phyloP scores from a whole-genome alignment of 1,140 invertebrate species.

The Nomia melanderi region DNA sequence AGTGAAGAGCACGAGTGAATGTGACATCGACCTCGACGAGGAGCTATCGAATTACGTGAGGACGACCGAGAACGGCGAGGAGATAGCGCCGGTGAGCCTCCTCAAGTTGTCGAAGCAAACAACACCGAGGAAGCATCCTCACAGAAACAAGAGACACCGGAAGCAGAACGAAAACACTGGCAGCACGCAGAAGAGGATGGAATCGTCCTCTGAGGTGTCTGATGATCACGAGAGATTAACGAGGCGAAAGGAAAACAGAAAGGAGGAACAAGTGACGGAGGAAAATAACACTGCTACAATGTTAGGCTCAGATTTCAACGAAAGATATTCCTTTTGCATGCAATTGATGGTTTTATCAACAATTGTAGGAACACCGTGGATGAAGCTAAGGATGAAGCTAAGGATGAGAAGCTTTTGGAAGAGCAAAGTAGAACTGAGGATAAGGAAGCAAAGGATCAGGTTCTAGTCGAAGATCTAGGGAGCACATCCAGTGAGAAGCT shows the following conservation, averaged over 20 bases:
- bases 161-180: neutral
- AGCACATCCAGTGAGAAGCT: neutral
- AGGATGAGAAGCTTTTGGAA: neutral
- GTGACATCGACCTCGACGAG: conserved; percentile 39
- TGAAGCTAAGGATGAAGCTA: neutral
- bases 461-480: neutral
- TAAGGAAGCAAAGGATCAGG: neutral
- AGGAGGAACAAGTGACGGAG: neutral
- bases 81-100: conserved; percentile 21
- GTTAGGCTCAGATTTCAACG: too few relatives aligned
- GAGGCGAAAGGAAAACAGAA: neutral
- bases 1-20: conserved; percentile 34
- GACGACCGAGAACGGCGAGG: conserved; percentile 25
- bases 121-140: neutral
- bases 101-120: conserved; percentile 20
- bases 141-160: neutral
- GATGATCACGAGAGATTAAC: conserved; percentile 9
- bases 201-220: neutral
- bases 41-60: conserved; percentile 51
- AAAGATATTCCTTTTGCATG: too few relatives aligned
- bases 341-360: too few relatives aligned
- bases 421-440: neutral
- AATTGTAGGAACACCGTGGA: neutral
- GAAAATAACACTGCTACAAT: conserved; percentile 10
- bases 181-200: neutral